These are phyloP conservation scores for Chlorodrepanis virens DNA, from an alignment of 2,113 vertebrate species.

Conservation along the genomic window DNA sequence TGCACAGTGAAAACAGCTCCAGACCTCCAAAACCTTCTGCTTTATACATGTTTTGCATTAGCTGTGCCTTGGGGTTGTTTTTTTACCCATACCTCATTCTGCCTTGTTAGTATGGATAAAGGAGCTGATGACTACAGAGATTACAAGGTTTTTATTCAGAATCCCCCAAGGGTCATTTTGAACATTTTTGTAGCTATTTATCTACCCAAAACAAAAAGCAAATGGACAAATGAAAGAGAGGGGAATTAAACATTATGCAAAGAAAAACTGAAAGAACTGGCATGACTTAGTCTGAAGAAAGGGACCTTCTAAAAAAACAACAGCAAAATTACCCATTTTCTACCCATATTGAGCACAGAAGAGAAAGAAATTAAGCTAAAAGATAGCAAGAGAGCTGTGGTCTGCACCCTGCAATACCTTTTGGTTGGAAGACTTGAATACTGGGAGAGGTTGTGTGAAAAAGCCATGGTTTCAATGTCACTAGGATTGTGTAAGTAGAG, in stretches of 20 bases:
- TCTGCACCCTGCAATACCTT: not conserved
- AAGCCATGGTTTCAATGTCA: not conserved
- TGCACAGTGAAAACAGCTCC: not conserved
- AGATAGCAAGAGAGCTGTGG: not conserved
- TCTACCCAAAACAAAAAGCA: not conserved
- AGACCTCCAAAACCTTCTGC: not conserved
- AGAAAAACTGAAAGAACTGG: not conserved
- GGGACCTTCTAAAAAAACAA: not conserved
- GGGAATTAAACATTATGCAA: not conserved
- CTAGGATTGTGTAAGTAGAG: not conserved
- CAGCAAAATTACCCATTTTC: not conserved
- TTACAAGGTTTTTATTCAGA: conserved; percentile 2
- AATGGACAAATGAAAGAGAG: not conserved
- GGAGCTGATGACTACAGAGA: not conserved
- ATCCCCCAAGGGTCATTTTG: not conserved
- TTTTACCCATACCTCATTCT: not conserved
- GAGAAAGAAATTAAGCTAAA: not conserved
- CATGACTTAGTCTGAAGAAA: not conserved
- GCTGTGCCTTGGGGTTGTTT: not conserved
- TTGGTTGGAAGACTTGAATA: not conserved
- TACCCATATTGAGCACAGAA: not conserved
- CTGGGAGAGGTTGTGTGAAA: not conserved
- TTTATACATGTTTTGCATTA: not conserved
- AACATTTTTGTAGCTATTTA: not conserved
- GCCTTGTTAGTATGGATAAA: not conserved